Evolutionary conservation across 2,797 vertebrate genomes (phyloP).

Genomic region (Bradypus variegatus): DNA sequence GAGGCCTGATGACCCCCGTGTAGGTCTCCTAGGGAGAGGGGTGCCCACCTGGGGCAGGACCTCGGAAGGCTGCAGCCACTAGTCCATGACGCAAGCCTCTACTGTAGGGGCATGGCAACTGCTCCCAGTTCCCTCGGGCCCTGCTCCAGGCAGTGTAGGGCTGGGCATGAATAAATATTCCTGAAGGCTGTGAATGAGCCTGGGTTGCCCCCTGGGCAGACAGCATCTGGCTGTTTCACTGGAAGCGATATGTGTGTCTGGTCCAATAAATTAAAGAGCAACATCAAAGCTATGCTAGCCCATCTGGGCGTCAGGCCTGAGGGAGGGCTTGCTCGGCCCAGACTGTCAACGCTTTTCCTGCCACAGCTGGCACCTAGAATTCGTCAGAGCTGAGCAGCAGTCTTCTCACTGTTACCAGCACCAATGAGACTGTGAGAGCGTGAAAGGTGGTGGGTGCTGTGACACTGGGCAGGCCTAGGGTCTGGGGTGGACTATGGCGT

Average conservation of each 20-base stretch:
- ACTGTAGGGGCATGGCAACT: not conserved
- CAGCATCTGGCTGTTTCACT: constrained; percentile 58
- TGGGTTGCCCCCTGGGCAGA: not conserved
- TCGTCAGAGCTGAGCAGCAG: constrained; percentile 96
- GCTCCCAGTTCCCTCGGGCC: not conserved
- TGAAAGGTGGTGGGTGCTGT: constrained; percentile 72
- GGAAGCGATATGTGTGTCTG: constrained; percentile 69
- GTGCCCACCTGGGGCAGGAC: not conserved
- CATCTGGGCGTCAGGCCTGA: not conserved
- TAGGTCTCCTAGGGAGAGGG: not conserved
- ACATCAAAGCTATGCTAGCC: not conserved
- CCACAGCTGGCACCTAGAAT: constrained; percentile 74
- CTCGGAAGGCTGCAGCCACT: not conserved
- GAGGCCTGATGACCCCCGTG: not conserved
- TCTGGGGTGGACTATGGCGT: constrained; percentile 96
- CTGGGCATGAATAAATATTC: not conserved
- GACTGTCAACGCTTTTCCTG: not conserved
- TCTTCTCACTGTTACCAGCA: constrained; percentile 90
- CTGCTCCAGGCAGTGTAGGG: not conserved
- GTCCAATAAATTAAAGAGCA: constrained; percentile 72
- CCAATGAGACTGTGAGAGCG: constrained; percentile 77
- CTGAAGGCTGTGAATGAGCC: constrained; percentile 9
- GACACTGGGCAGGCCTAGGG: constrained; percentile 76
- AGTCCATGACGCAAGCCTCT: not conserved
- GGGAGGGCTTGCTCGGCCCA: not conserved